A percentile compares a stretch with the other conserved stretches of the same genome.
These are phyloP conservation scores for Diadegma fenestrale DNA, from an alignment of 2,888 invertebrate genomes.

Conservation along the genomic window DNA sequence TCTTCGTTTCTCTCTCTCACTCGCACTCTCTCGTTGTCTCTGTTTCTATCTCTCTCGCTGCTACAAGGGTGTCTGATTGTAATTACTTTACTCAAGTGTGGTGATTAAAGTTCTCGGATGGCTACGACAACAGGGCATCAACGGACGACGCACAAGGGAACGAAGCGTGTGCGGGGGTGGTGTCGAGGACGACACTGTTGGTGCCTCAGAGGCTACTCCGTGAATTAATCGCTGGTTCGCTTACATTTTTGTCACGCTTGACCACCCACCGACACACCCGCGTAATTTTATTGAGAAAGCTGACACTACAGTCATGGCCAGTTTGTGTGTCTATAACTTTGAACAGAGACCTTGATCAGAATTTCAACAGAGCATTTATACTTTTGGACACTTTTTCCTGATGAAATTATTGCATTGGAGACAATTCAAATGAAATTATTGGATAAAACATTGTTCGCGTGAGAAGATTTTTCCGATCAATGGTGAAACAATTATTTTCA, in stretches of 20 bases:
- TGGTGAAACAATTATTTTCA: not conserved
- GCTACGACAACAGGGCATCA: conserved; percentile 71
- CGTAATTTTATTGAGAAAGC: conserved; percentile 60
- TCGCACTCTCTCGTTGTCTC: conserved; percentile 37
- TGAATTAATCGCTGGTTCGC: conserved; percentile 76
- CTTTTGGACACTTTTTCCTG: not conserved
- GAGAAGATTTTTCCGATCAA: not conserved
- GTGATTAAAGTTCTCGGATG: conserved; percentile 83
- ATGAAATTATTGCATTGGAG: not conserved
- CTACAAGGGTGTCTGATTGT: conserved; percentile 84
- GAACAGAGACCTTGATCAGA: not conserved
- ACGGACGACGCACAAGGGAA: conserved; percentile 52
- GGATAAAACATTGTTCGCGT: not conserved
- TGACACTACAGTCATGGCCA: conserved; percentile 21
- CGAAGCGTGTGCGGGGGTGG: conserved; percentile 50
- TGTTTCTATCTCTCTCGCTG: conserved; percentile 57
- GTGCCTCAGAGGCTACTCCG: conserved; percentile 32
- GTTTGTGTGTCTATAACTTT: not conserved
- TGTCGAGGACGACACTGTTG: conserved; percentile 63
- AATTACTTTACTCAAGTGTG: conserved; percentile 85
- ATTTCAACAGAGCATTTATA: not conserved
- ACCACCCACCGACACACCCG: conserved; percentile 21
- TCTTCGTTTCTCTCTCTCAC: conserved; percentile 49
- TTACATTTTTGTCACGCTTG: conserved; percentile 72
- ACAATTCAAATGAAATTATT: not conserved